Base-by-base conservation (phyloP, 1,140 invertebrate genomes). In the Drosophila burlai region DNA sequence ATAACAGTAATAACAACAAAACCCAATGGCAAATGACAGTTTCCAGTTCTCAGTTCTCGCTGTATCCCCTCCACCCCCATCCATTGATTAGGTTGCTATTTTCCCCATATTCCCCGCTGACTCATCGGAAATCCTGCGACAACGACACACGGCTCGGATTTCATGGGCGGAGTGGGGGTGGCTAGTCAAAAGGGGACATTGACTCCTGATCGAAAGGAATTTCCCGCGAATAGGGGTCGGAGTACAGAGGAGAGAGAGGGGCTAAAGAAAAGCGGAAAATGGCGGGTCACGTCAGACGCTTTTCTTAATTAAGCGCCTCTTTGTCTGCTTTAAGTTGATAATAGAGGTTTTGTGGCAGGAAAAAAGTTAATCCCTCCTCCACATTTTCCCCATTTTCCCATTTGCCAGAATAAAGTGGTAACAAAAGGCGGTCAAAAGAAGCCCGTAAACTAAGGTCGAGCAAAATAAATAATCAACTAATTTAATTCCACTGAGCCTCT, bases 221-320 rank as follows among this genome's bases (percentile, higher is more conserved):
- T 46, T 26, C 38, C 57, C 64, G 31, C 7, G 38, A 16, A 43
- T 5, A n/a, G 36, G 18, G 2, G 4, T n/a, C 13, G 13, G 29
- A 18, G 3, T 18, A n/a, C 1, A 18, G 36, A 13, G 18, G 29
- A 0, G 29, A 0, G 9, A 45, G 42, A 38, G 7, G 40, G 31
- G n/a, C 26, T 10, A 11, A 26, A 24, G 45, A 38, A 34, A 76
- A 79, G 49, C 49, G 38, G 58, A 85, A 85, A 85, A 76, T 85
- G 83, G 82, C 75, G 66, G 69, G 50, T 75, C 82, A 85, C 82
- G 78, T 85, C 81, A 68, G 50, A 61, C 82, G 83, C 82, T 81
- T 85, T 82, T 79, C 83, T 85, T 85, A 85, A 85, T 85, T 85
- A 85, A 85, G 83, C 83, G 83, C 83, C 82, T 81, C 79, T 24